Evolutionary conservation across 2,888 invertebrate genomes (phyloP).

Genomic region (Pristionchus exspectatus): DNA sequence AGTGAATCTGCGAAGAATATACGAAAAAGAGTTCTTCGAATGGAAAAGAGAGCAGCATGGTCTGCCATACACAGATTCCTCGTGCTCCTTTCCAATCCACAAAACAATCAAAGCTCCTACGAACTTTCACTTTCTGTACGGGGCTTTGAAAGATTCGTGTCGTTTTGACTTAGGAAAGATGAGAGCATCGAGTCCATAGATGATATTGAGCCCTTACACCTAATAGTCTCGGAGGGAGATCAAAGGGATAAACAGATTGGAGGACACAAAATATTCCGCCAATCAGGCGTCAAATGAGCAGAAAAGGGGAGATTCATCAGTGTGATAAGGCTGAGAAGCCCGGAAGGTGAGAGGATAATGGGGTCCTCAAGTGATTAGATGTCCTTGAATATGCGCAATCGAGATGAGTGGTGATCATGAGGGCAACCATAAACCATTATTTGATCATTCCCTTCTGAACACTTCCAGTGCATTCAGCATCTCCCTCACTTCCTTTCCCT

Average conservation of each 20-base stretch:
- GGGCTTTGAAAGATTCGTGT: not conserved
- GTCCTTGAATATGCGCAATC: not conserved
- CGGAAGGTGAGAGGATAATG: not conserved
- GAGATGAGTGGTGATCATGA: not conserved
- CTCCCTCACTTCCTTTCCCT: not conserved
- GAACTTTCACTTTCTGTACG: not conserved
- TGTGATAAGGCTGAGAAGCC: not conserved
- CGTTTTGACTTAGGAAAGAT: not conserved
- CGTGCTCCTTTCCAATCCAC: not conserved
- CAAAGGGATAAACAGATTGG: not conserved
- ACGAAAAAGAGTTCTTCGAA: not conserved
- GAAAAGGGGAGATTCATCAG: not conserved
- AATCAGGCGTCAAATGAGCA: conserved; percentile 1
- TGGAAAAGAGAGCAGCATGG: not conserved
- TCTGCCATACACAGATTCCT: conserved; percentile 8
- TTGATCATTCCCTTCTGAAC: not conserved
- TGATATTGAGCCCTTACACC: not conserved
- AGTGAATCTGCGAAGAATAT: not conserved
- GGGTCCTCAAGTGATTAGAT: not conserved
- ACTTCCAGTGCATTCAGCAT: not conserved
- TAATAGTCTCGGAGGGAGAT: not conserved
- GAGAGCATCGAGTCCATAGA: not conserved
- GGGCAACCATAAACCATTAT: not conserved
- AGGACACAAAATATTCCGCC: not conserved
- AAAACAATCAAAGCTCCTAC: conserved; percentile 22